Conservation (phyloP, 2,113 vertebrate species). For the Onychorhynchus coronatus region DNA sequence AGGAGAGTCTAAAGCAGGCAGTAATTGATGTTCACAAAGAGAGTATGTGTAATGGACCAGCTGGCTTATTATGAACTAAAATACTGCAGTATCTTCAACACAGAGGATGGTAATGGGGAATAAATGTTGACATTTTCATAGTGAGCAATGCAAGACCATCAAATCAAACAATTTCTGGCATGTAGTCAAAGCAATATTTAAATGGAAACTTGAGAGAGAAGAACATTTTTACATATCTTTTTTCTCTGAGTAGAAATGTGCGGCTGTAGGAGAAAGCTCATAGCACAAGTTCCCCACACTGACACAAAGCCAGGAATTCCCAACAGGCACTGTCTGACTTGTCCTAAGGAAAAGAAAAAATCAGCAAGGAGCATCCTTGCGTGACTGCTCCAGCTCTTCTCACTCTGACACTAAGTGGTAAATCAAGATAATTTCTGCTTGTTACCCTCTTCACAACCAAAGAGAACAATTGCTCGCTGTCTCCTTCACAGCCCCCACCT, state of each 20-base stretch:
- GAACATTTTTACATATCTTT: constrained; percentile 46
- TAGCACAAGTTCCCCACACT: neutral
- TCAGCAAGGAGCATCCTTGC: neutral
- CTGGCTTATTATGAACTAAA: constrained; percentile 44
- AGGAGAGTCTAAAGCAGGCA: constrained; percentile 39
- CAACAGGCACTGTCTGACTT: neutral
- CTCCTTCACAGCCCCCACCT: neutral
- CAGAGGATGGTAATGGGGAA: neutral
- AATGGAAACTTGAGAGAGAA: constrained; percentile 20
- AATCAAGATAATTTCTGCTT: neutral
- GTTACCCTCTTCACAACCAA: neutral
- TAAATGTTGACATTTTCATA: constrained; percentile 57
- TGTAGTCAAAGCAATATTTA: constrained; percentile 53
- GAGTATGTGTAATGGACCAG: constrained; percentile 39
- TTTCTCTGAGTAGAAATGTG: neutral
- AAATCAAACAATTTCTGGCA: constrained; percentile 60
- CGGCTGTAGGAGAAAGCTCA: neutral
- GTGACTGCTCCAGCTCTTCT: neutral
- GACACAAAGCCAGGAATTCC: neutral
- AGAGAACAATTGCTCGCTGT: neutral
- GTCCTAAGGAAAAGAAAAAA: neutral
- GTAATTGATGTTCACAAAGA: constrained; percentile 41
- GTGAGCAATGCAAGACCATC: constrained; percentile 55
- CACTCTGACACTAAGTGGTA: neutral
- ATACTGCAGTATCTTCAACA: constrained; percentile 42